These are phyloP conservation scores for Sinocyclocheilus grahami DNA, from an alignment of 2,113 vertebrate genomes.

Conservation along the genomic window DNA sequence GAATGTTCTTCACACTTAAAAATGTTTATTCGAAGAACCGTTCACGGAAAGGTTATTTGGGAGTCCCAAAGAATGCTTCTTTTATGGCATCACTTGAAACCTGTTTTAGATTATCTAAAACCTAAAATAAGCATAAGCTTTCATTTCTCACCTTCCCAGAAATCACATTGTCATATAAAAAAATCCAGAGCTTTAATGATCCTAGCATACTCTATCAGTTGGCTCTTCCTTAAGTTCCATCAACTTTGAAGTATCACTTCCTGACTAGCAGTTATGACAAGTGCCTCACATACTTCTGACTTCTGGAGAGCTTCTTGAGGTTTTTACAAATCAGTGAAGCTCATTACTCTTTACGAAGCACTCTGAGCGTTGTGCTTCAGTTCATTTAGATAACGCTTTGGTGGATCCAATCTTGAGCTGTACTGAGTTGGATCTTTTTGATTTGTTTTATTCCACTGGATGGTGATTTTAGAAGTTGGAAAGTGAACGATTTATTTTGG, in stretches of 20 bases:
- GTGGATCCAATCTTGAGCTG: slow-evolving; percentile 3
- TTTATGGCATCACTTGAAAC: neutral
- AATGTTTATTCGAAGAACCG: neutral
- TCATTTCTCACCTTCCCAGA: neutral
- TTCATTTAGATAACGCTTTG: slow-evolving; percentile 13
- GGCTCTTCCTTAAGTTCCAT: neutral
- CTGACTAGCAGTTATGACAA: slow-evolving; percentile 21
- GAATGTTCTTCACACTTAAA: neutral
- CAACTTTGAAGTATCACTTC: slow-evolving; percentile 27
- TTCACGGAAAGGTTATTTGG: neutral
- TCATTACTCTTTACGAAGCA: slow-evolving; percentile 7
- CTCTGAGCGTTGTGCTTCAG: slow-evolving; percentile 32
- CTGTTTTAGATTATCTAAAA: neutral
- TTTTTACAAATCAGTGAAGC: slow-evolving; percentile 32
- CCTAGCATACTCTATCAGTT: neutral
- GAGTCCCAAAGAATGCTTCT: neutral
- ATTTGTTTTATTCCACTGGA: neutral
- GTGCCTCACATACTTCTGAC: neutral
- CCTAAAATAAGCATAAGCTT: neutral
- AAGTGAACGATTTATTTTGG: slow-evolving; percentile 16
- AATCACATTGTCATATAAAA: neutral
- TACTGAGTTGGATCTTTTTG: neutral
- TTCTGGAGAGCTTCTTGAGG: slow-evolving; percentile 8
- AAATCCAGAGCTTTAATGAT: neutral
- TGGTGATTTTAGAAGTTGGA: neutral